Base-by-base conservation (phyloP, 37 sponge, comb jelly and placozoan genomes). In the Spongilla lacustris region DNA sequence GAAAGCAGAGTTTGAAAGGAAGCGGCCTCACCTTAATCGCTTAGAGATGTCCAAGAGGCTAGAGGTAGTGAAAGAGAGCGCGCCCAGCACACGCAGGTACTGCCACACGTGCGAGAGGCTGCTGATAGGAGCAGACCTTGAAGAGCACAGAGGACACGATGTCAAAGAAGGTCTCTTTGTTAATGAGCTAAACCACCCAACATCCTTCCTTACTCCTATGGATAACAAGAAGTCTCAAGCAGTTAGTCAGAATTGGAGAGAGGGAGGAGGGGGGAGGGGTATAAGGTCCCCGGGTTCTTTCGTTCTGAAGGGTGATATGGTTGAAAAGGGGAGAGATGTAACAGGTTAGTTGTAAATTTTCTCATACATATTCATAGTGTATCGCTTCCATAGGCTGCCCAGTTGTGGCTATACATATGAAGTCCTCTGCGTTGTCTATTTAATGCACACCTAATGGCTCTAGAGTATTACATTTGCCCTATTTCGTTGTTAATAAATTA, bases 181-280 rank as follows among this genome's bases (percentile, higher is more conserved):
- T 13, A 50, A 27, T 26, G 66, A 72, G 48, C 74, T 90, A 41
- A 4, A 2, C 6, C 66, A 73, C 68, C 94, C 94, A 21, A 79
- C 92, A 0, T 71, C 66, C 1, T 30, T 94, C 34, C 72, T 94
- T 37, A 76, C 37, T 34, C 89, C 94, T 29, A 23, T 71, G 21
- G 80, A 75, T 26, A 83, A 94, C 28, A 69, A 46, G 17, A 94
- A 94, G 25, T 73, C 87, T 5, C 76, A 93, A 41, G 93, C 93
- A 30, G 94, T 92, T 66, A 87, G 91, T 66, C 35, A 70, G 0
- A 21, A 70, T 67, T 28, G 25, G 3, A 33, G 25, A 36, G 77
- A 23, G 46, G 77, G 33, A 13, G 70, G 41, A 6, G 41, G 41
- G 41, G 41, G 41, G 41, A 6, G 41, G 41, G 41, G 41, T 41